Conservation (phyloP, 2,888 invertebrate species). For the Mantis religiosa region DNA sequence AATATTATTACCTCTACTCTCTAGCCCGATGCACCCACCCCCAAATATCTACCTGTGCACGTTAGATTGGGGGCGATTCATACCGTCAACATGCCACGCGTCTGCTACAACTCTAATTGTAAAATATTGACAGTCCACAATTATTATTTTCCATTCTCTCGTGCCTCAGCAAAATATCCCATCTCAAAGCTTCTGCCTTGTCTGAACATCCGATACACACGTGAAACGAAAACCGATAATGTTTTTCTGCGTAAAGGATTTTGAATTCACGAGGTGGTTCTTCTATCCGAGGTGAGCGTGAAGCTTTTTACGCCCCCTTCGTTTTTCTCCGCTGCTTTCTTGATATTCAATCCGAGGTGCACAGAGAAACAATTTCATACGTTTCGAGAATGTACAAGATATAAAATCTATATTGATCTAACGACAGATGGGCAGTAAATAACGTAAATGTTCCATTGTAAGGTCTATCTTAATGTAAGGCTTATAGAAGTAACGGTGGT, state of each 20-base stretch:
- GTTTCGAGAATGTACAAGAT: too few relatives aligned
- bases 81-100: not conserved
- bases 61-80: not conserved
- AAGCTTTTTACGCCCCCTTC: not conserved
- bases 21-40: not conserved
- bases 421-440: too few relatives aligned
- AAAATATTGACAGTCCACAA: slow-evolving; percentile 10
- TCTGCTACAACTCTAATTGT: not conserved
- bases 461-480: too few relatives aligned
- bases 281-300: not conserved
- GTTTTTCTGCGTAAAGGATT: not conserved
- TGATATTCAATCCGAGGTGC: too few relatives aligned
- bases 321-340: not conserved
- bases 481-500: too few relatives aligned
- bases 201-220: slow-evolving; percentile 18
- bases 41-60: not conserved
- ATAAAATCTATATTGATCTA: too few relatives aligned
- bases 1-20: slow-evolving; percentile 7
- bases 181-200: not conserved
- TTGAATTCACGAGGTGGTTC: not conserved
- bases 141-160: not conserved
- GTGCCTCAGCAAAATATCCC: not conserved
- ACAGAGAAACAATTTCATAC: too few relatives aligned
- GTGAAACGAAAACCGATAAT: slow-evolving; percentile 24
- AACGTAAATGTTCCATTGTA: too few relatives aligned